Evolutionary conservation across 2,113 vertebrate genomes (phyloP), one percentile per base, ranked within the genome.

Genomic region (Pelecanus crispus): DNA sequence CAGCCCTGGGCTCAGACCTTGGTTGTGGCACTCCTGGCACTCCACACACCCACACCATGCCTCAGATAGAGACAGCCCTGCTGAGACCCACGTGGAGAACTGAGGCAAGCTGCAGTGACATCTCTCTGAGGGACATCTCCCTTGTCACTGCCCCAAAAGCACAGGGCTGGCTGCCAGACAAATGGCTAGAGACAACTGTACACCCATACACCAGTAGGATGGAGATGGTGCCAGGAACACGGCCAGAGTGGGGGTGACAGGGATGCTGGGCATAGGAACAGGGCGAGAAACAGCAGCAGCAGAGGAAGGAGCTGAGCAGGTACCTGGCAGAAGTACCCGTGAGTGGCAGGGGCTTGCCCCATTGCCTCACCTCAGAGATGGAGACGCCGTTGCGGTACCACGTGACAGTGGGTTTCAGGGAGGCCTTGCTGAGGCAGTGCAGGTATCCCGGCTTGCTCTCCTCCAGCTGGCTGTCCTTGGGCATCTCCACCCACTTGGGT

Each of bases 381-480:
- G 98, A 91, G 80, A 98, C 92, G 29, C 95, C 98, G 14, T 99
- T 99, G 89, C 99, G 98, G 89, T 98, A 98, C 99, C 99, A 99
- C 66, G 97, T 98, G 94, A 99, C 98, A 0, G 98, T 98, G 28
- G 99, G 99, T 42, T 98, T 98, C 14, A 99, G 98, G 29, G 98
- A 99, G 63, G 98, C 98, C 92, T 98, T 98, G 52, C 99, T 98
- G 32, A 99, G 97, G 75, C 99, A 99, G 97, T 99, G 99, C 71
- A 99, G 98, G 88, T 99, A 99, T 56, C 99, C 99, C 0, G 99
- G 99, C 92, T 99, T 99, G 58, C 99, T 99, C 93, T 99, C 99
- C 94, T 99, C 99, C 81, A 99, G 96, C 32, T 98, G 95, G 94
- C 99, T 99, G 97, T 99, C 98, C 94, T 98, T 98, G 66, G 99